phyloP scores from a whole-genome alignment of 2,888 invertebrate genomes.

The Nephrotoma guestfalica region DNA sequence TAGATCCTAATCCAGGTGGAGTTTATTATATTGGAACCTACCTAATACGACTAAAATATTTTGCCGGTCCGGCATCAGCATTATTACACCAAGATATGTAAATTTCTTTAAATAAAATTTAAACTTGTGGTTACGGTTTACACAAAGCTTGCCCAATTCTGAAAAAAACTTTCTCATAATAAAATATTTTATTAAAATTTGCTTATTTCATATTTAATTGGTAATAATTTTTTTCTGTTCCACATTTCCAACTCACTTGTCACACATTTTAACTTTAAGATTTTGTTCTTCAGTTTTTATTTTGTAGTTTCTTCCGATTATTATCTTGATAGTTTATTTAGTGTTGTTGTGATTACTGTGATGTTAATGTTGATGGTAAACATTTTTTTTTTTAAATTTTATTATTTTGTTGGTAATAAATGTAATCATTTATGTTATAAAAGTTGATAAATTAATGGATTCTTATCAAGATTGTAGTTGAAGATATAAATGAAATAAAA shows the following conservation, averaged over 20 bases:
- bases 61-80: too few relatives aligned
- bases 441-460: background rate
- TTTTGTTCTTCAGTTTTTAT: background rate
- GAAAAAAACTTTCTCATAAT: background rate
- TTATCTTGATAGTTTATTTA: background rate
- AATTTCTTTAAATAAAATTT: too few relatives aligned
- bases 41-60: too few relatives aligned
- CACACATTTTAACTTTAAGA: background rate
- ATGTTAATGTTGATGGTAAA: background rate
- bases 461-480: background rate
- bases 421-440: background rate
- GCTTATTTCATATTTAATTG: background rate
- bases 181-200: background rate
- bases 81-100: too few relatives aligned
- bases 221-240: background rate
- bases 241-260: background rate
- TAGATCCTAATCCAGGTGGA: too few relatives aligned
- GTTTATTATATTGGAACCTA: too few relatives aligned
- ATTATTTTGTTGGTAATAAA: background rate
- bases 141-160: background rate
- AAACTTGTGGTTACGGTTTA: too few relatives aligned
- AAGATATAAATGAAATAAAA: background rate
- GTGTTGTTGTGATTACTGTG: background rate
- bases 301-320: background rate
- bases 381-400: background rate